Conservation (phyloP, 53 echinoderm and acorn worm species). For the Zoroaster sp. region DNA sequence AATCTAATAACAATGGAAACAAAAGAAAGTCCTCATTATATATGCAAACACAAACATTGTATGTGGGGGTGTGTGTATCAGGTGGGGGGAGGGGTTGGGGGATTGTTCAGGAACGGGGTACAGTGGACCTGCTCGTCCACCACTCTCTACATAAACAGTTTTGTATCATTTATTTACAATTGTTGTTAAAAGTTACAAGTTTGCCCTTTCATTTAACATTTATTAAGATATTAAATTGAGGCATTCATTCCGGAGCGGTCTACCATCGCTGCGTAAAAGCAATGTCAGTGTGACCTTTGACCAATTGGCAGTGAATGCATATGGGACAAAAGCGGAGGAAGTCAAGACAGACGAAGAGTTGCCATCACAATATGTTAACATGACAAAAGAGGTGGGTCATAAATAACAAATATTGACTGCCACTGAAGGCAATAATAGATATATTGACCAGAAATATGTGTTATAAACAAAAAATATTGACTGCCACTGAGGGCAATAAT, state of each 20-base stretch:
- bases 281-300: slow-evolving; percentile 58
- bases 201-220: not conserved
- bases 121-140: too few relatives aligned
- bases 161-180: too few relatives aligned
- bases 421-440: not conserved
- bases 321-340: slow-evolving; percentile 15
- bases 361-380: slow-evolving; percentile 41
- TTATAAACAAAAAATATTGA: not conserved
- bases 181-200: not conserved
- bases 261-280: slow-evolving; percentile 48
- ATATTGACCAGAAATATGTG: too few relatives aligned
- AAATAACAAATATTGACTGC: not conserved
- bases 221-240: slow-evolving; percentile 23
- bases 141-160: too few relatives aligned
- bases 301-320: slow-evolving; percentile 29
- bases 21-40: too few relatives aligned
- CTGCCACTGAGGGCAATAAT: not conserved
- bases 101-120: too few relatives aligned
- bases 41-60: too few relatives aligned
- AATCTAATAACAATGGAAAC: too few relatives aligned
- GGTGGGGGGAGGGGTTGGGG: too few relatives aligned
- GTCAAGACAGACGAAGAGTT: not conserved
- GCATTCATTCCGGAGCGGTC: slow-evolving; percentile 62
- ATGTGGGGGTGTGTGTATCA: too few relatives aligned
- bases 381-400: slow-evolving; percentile 60